phyloP scores from a whole-genome alignment of 2,113 vertebrate species.

The Plecturocebus donacophilus region DNA sequence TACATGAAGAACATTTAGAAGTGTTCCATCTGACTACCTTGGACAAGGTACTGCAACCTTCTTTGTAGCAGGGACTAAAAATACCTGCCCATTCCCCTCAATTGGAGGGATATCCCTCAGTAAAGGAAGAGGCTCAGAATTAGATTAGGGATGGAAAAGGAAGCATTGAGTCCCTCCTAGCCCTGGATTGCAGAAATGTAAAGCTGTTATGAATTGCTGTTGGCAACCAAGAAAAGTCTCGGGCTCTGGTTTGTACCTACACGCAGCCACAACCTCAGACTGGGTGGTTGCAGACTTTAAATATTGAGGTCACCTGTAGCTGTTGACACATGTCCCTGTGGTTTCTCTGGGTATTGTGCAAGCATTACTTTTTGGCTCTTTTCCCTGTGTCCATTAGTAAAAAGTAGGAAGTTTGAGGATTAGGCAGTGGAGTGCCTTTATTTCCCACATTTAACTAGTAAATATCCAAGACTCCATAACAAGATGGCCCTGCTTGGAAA shows the following conservation, averaged over 20 bases:
- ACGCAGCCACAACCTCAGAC: neutral
- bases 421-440: neutral
- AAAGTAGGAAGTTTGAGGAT: constrained; percentile 9
- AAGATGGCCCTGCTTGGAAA: neutral
- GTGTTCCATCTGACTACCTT: constrained; percentile 32
- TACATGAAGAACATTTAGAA: neutral
- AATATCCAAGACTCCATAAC: neutral
- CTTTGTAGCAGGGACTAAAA: constrained; percentile 22
- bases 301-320: constrained; percentile 38
- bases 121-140: neutral
- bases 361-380: constrained; percentile 29
- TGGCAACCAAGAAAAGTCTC: constrained; percentile 31
- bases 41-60: constrained; percentile 37
- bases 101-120: neutral
- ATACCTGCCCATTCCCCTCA: neutral
- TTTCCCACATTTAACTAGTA: constrained; percentile 24
- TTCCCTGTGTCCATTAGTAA: constrained; percentile 22
- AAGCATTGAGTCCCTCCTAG: neutral
- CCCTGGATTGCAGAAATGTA: neutral
- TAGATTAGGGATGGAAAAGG: neutral
- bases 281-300: constrained; percentile 45
- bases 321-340: neutral
- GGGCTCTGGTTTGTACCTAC: neutral
- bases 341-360: constrained; percentile 47
- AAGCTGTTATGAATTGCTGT: constrained; percentile 7